Evolutionary conservation across 2,888 invertebrate genomes (phyloP).

Genomic region (Acrocyrtus sp.): DNA sequence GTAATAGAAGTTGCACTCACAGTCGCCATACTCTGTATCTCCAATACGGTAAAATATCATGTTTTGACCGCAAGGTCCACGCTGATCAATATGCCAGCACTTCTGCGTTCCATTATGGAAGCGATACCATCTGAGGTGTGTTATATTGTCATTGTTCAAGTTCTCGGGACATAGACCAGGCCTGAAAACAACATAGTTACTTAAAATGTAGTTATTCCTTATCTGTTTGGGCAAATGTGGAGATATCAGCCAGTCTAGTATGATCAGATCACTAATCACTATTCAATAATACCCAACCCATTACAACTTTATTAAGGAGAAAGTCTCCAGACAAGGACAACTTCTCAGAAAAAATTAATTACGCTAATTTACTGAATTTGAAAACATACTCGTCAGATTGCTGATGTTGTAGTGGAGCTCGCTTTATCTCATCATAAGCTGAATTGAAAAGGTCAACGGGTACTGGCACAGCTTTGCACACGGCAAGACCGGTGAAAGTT

Average conservation of each 20-base stretch:
- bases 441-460: conserved; percentile 48
- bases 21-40: conserved; percentile 57
- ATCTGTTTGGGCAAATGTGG: no score
- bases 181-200: no score
- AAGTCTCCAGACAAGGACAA: no score
- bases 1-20: conserved; percentile 59
- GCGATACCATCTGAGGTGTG: conserved; percentile 52
- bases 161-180: conserved; percentile 52
- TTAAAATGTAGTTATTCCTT: no score
- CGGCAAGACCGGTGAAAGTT: background rate
- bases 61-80: conserved; percentile 59
- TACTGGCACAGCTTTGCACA: conserved; percentile 42
- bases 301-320: no score
- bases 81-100: conserved; percentile 58
- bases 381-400: no score
- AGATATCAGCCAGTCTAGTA: no score
- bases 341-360: no score
- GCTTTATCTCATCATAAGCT: conserved; percentile 40
- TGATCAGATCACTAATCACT: no score
- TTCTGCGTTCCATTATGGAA: conserved; percentile 55
- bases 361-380: no score
- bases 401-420: conserved; percentile 16
- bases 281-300: no score
- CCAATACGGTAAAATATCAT: conserved; percentile 59
- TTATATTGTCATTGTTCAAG: conserved; percentile 53